These are phyloP conservation scores for Harmothoe impar DNA, from an alignment of 2,888 invertebrate species.

Conservation along the genomic window DNA sequence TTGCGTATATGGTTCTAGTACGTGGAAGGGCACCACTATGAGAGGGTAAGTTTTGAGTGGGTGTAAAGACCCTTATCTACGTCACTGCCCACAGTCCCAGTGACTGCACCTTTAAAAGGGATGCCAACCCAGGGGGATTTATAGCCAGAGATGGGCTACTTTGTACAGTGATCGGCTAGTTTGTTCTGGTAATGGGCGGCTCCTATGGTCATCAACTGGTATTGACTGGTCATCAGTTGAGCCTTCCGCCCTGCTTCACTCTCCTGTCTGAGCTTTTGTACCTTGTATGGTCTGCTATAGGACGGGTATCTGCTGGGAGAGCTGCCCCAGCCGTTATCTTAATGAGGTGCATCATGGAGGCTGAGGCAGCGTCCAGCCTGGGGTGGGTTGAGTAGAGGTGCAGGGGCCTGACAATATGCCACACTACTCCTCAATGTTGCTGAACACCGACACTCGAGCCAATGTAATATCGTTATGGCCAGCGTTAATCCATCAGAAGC, in stretches of 20 bases:
- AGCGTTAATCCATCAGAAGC: no score
- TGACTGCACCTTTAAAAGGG: background rate
- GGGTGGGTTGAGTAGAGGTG: background rate
- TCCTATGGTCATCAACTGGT: background rate
- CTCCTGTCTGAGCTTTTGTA: background rate
- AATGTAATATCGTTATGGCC: no score
- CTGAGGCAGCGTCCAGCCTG: background rate
- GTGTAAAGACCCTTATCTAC: no score
- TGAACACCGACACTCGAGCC: no score
- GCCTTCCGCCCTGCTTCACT: background rate
- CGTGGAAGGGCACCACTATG: no score
- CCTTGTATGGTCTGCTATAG: background rate
- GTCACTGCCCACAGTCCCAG: no score
- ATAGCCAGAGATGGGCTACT: background rate
- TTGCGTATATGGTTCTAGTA: no score
- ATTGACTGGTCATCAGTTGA: background rate
- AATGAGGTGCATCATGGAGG: background rate
- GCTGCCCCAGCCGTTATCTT: background rate
- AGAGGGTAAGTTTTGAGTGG: no score
- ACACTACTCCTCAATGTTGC: no score
- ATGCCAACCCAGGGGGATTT: background rate
- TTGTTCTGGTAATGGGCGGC: background rate
- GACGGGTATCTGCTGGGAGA: background rate
- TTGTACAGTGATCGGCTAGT: background rate
- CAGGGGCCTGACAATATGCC: background rate